Percentiles rank a stretch among this genome's conserved stretches.
These are phyloP conservation scores for Eumeta japonica DNA, from an alignment of 1,140 invertebrate species.

Conservation along the genomic window DNA sequence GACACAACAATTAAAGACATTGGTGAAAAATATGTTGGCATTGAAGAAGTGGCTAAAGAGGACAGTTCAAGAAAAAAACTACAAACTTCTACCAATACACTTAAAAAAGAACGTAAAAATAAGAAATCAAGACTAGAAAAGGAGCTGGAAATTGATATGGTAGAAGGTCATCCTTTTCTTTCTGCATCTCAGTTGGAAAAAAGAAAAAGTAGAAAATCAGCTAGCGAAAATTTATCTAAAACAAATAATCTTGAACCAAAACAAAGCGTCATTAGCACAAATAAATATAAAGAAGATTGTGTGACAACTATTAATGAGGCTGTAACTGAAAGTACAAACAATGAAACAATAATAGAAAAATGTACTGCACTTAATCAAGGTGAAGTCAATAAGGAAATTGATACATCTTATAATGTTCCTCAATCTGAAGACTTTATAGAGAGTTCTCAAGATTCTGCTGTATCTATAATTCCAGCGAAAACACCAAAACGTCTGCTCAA, in stretches of 20 bases:
- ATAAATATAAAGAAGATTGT: constrained; percentile 2
- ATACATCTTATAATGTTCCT: constrained; percentile 14
- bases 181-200: constrained; percentile 26
- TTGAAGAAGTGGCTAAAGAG: no score
- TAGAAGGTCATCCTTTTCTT: constrained; percentile 47
- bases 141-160: constrained; percentile 48
- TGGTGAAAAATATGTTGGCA: no score
- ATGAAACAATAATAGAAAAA: not conserved
- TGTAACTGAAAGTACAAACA: constrained; percentile 8
- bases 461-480: constrained; percentile 36
- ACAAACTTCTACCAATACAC: constrained; percentile 1
- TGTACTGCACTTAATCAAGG: no score
- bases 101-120: constrained; percentile 3
- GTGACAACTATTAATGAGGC: constrained; percentile 3
- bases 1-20: no score
- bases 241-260: constrained; percentile 4
- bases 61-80: no score
- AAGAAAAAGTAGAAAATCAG: constrained; percentile 29
- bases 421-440: constrained; percentile 52
- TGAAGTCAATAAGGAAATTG: no score
- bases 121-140: constrained; percentile 45
- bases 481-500: constrained; percentile 23
- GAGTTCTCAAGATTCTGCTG: constrained; percentile 52
- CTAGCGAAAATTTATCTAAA: constrained; percentile 13
- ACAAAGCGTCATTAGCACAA: not conserved